Conservation (phyloP, 2,888 invertebrate genomes). For the Megaustenia siamemsis region DNA sequence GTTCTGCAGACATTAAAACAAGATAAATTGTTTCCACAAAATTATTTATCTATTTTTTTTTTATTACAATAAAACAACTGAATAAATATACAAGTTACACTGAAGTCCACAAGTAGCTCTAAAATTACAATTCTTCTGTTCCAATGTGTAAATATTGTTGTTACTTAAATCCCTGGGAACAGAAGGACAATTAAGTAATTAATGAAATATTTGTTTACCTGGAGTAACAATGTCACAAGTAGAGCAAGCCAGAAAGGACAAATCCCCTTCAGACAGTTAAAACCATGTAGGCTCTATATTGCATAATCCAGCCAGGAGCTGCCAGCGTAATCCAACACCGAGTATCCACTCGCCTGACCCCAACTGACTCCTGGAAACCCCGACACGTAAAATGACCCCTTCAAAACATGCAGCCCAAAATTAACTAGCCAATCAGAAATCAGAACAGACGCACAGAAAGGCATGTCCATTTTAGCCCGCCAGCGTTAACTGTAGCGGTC, state of each 20-base stretch:
- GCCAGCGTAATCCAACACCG: constrained; percentile 5
- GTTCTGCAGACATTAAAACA: too few species aligned
- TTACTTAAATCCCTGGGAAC: too few species aligned
- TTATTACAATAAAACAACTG: too few species aligned
- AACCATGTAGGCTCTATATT: neutral
- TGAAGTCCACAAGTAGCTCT: too few species aligned
- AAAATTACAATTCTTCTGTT: too few species aligned
- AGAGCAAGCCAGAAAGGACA: neutral
- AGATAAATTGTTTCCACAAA: too few species aligned
- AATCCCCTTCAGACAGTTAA: neutral
- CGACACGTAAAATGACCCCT: constrained; percentile 51
- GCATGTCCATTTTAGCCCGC: constrained; percentile 58
- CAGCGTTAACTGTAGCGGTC: constrained; percentile 39
- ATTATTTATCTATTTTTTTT: too few species aligned
- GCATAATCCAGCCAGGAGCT: neutral
- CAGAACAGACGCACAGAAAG: constrained; percentile 54
- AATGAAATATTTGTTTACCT: neutral
- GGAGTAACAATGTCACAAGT: neutral
- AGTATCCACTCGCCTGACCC: constrained; percentile 45
- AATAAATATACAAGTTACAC: too few species aligned
- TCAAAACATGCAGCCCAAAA: constrained; percentile 69
- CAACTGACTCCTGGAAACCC: constrained; percentile 50
- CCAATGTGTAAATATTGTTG: too few species aligned
- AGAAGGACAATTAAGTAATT: too few species aligned
- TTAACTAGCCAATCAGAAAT: constrained; percentile 69